Conservation (phyloP, 2,888 invertebrate species). For the Cryptocephalus moraei region DNA sequence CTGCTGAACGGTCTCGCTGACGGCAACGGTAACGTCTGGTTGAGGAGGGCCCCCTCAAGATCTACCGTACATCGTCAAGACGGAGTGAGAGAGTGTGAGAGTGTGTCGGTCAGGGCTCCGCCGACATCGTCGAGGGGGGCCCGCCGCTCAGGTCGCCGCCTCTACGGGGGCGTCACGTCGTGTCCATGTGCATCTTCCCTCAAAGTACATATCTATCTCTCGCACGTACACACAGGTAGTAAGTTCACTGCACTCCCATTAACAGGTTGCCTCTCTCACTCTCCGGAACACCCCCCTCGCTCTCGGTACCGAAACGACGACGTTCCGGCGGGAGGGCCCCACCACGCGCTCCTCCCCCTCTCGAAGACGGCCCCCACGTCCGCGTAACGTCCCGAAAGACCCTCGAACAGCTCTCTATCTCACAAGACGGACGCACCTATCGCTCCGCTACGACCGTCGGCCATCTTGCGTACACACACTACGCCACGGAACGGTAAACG, state of each 20-base stretch:
- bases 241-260: slow-evolving; percentile 30
- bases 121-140: no score
- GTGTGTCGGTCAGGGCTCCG: no score
- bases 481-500: slow-evolving; percentile 2
- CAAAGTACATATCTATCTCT: slow-evolving; percentile 1
- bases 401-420: background rate
- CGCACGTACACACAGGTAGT: background rate
- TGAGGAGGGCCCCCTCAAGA: slow-evolving; percentile 14
- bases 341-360: background rate
- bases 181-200: slow-evolving; percentile 10
- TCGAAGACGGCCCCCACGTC: background rate
- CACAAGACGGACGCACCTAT: slow-evolving; percentile 21
- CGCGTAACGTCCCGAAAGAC: background rate
- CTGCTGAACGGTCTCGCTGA: slow-evolving; percentile 22
- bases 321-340: slow-evolving; percentile 8
- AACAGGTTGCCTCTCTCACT: slow-evolving; percentile 30
- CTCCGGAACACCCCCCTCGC: background rate
- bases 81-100: no score
- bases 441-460: slow-evolving; percentile 29
- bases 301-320: slow-evolving; percentile 17
- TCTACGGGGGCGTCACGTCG: background rate
- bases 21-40: slow-evolving; percentile 25
- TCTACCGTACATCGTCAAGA: slow-evolving; percentile 16
- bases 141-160: no score
- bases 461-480: slow-evolving; percentile 27